phyloP scores from a whole-genome alignment of 2,888 invertebrate genomes.

The Helobdella robusta region DNA sequence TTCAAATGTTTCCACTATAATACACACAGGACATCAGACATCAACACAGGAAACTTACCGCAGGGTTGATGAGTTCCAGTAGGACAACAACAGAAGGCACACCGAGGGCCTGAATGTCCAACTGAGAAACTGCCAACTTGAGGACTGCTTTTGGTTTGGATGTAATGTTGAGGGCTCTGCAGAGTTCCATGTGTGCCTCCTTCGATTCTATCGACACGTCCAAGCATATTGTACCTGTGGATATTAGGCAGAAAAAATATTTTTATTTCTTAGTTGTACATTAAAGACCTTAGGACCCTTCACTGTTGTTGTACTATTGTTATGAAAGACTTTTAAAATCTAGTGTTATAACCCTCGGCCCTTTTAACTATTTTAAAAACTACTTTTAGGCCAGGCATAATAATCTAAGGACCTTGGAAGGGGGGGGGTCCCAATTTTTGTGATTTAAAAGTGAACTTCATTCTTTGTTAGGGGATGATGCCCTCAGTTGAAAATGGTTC shows the following conservation, averaged over 20 bases:
- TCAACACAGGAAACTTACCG: no score
- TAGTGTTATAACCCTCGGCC: no score
- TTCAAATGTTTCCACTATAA: no score
- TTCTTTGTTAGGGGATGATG: constrained; percentile 38
- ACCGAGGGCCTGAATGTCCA: constrained; percentile 43
- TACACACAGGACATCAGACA: no score
- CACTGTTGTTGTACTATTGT: no score
- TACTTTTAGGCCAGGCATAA: no score
- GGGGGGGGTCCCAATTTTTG: background rate
- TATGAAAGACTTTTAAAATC: no score
- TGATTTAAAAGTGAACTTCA: constrained; percentile 35
- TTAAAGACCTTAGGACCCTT: no score
- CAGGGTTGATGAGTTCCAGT: constrained; percentile 40
- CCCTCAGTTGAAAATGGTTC: constrained; percentile 35
- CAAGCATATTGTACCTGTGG: constrained; percentile 15
- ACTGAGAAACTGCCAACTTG: constrained; percentile 38
- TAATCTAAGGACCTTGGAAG: background rate
- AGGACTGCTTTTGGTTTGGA: constrained; percentile 39
- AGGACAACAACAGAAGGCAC: constrained; percentile 40
- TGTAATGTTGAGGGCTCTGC: constrained; percentile 43
- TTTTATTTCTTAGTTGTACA: background rate
- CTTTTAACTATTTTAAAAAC: no score
- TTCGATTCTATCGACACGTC: constrained; percentile 44
- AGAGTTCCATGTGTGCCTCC: constrained; percentile 42
- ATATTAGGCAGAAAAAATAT: background rate